Percentiles rank a stretch among this genome's conserved stretches.
These are phyloP conservation scores for Mimumesa dahlbomi DNA, from an alignment of 2,888 invertebrate species.

Conservation along the genomic window DNA sequence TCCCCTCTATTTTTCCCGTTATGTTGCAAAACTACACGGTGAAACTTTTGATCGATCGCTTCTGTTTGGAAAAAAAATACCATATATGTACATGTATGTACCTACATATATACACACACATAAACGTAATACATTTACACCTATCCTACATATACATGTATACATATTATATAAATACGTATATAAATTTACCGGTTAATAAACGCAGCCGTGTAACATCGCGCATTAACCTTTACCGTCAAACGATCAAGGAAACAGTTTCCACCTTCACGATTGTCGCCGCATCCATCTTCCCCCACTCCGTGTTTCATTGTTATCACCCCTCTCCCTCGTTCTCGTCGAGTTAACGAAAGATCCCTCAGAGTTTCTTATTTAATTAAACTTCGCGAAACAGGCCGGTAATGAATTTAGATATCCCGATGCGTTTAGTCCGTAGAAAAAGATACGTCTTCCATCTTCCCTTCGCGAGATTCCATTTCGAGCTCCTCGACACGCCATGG, in stretches of 20 bases:
- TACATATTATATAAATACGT: too few species aligned
- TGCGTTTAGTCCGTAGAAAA: conserved; percentile 47
- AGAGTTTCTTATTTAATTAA: conserved; percentile 74
- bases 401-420: conserved; percentile 73
- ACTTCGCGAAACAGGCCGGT: conserved; percentile 70
- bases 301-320: conserved; percentile 24
- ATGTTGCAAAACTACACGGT: conserved; percentile 13
- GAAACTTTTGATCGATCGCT: background rate
- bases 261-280: conserved; percentile 43
- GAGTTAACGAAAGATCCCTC: conserved; percentile 45
- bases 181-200: too few species aligned
- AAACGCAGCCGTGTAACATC: background rate
- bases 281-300: conserved; percentile 34
- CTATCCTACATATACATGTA: too few species aligned
- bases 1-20: conserved; percentile 10
- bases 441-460: conserved; percentile 32
- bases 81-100: too few species aligned
- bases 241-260: conserved; percentile 38
- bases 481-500: conserved; percentile 12
- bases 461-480: conserved; percentile 31
- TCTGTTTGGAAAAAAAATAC: background rate
- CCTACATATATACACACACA: too few species aligned
- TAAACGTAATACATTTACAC: too few species aligned
- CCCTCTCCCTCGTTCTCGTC: conserved; percentile 16
- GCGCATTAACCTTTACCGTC: conserved; percentile 27